A percentile compares a stretch with the other conserved stretches of the same genome.
Conservation (phyloP, 2,797 vertebrate genomes). For the Natrix natrix region DNA sequence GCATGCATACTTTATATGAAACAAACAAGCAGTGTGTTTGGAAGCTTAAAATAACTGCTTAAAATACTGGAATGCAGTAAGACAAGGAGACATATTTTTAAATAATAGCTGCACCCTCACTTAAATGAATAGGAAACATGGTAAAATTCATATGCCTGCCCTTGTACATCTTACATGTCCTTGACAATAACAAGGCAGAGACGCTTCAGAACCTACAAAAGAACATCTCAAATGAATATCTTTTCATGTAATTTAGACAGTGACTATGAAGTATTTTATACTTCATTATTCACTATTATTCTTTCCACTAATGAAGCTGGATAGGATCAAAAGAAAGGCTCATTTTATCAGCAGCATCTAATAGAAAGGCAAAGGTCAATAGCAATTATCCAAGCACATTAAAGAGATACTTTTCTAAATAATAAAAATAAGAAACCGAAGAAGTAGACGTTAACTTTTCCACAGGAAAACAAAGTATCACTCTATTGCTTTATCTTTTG, state of each 20-base stretch:
- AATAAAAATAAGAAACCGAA: background rate
- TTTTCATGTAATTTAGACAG: background rate
- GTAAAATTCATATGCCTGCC: background rate
- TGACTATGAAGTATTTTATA: background rate
- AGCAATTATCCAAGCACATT: constrained; percentile 24
- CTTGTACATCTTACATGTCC: background rate
- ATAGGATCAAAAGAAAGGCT: constrained; percentile 30
- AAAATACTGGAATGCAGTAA: background rate
- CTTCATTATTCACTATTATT: constrained; percentile 23
- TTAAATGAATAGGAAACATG: background rate
- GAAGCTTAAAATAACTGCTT: background rate
- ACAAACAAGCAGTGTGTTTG: background rate
- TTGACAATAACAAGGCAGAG: background rate
- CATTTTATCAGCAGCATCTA: constrained; percentile 10
- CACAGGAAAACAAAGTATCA: background rate
- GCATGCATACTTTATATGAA: background rate
- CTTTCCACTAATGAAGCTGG: constrained; percentile 12
- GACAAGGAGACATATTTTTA: background rate
- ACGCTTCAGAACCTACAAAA: background rate
- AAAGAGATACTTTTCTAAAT: background rate
- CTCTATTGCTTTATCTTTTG: background rate
- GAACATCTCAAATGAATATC: constrained; percentile 21
- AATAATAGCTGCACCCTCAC: background rate
- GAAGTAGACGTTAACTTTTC: background rate
- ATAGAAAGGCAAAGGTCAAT: constrained; percentile 22